Percentiles rank a stretch among this genome's conserved stretches.
These are phyloP conservation scores for Hephaestus fuliginosus DNA, from an alignment of 2,797 vertebrate species.

Conservation along the genomic window DNA sequence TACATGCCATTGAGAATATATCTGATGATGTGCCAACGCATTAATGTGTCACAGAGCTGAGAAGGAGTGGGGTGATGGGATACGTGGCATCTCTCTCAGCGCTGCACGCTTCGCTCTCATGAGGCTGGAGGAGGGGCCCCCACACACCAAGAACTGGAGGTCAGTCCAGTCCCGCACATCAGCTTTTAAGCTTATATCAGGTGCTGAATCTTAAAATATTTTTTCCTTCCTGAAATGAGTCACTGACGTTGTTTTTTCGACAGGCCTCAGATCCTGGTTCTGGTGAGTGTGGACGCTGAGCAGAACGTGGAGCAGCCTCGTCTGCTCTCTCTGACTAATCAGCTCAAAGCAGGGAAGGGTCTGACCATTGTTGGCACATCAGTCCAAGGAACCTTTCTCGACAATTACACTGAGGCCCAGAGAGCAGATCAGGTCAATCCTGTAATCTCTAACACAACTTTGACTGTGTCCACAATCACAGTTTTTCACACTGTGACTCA, in stretches of 20 bases:
- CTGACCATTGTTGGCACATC: conserved; percentile 96
- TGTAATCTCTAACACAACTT: neutral
- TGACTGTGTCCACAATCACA: neutral
- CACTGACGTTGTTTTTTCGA: neutral
- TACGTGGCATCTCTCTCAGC: conserved; percentile 96
- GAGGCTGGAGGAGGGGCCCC: conserved; percentile 95
- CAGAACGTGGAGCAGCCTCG: conserved; percentile 97
- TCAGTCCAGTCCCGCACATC: conserved; percentile 55
- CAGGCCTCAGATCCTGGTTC: conserved; percentile 97
- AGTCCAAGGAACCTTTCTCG: conserved; percentile 94
- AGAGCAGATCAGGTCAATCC: conserved; percentile 92
- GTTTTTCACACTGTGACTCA: neutral
- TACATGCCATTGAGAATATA: neutral
- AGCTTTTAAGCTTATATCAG: neutral
- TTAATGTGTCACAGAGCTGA: conserved; percentile 88
- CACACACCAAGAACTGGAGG: conserved; percentile 99
- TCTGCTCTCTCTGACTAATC: conserved; percentile 94
- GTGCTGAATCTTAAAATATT: neutral
- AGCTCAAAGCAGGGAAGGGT: conserved; percentile 98
- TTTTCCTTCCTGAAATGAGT: neutral
- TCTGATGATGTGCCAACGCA: neutral
- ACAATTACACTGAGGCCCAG: conserved; percentile 92
- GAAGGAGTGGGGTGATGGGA: conserved; percentile 99
- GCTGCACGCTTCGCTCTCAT: conserved; percentile 95
- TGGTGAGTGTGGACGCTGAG: conserved; percentile 92